Evolutionary conservation across 2,888 invertebrate species (phyloP).

Genomic region (Dynastes tityus): DNA sequence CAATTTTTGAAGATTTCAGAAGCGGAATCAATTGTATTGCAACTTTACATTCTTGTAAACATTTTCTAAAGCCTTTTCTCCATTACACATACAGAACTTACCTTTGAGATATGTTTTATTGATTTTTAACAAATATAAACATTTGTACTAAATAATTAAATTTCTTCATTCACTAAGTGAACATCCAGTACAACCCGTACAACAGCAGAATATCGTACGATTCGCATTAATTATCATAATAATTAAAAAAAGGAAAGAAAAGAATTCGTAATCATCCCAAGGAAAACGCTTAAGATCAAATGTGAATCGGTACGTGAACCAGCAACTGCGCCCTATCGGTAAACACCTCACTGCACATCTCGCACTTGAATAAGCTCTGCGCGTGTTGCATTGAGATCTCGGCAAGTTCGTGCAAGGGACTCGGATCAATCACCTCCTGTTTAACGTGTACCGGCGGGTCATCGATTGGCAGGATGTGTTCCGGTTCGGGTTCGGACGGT

Average conservation of each 20-base stretch:
- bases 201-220: not conserved
- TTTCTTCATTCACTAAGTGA: not conserved
- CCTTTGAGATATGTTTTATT: not conserved
- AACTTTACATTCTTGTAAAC: no score
- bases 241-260: slow-evolving; percentile 33
- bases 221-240: not conserved
- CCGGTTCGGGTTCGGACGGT: slow-evolving; percentile 57
- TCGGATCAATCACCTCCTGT: slow-evolving; percentile 69
- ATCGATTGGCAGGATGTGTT: slow-evolving; percentile 64
- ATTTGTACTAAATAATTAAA: not conserved
- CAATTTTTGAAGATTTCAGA: no score
- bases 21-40: no score
- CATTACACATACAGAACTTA: no score
- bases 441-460: slow-evolving; percentile 64
- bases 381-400: slow-evolving; percentile 71
- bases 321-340: slow-evolving; percentile 81
- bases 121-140: not conserved
- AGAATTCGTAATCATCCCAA: slow-evolving; percentile 8
- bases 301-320: slow-evolving; percentile 87
- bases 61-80: no score
- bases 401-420: slow-evolving; percentile 72
- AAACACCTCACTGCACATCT: slow-evolving; percentile 87
- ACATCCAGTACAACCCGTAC: not conserved
- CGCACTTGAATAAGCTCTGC: slow-evolving; percentile 79
- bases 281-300: slow-evolving; percentile 73